These are phyloP conservation scores for Marronus borbonicus DNA, from an alignment of 2,888 invertebrate species.

Conservation along the genomic window DNA sequence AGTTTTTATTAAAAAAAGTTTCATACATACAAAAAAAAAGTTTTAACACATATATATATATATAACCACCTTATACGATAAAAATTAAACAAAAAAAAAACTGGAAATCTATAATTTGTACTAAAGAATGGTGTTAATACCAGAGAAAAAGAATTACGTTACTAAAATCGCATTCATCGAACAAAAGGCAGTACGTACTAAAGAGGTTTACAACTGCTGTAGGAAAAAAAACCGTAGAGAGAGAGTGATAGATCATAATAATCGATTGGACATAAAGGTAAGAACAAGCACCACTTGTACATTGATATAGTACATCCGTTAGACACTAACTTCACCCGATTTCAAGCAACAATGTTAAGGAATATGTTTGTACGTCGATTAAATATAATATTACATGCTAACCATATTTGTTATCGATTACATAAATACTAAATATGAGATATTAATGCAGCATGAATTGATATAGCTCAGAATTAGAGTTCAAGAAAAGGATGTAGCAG, in stretches of 20 bases:
- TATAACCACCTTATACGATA: constrained; percentile 31
- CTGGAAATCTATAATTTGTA: constrained; percentile 45
- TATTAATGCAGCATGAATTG: too few relatives aligned
- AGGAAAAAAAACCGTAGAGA: not conserved
- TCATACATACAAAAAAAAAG: constrained; percentile 39
- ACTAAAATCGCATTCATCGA: not conserved
- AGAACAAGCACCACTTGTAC: constrained; percentile 40
- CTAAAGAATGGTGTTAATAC: constrained; percentile 46
- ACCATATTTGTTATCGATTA: not conserved
- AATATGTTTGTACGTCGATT: constrained; percentile 38
- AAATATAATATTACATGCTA: constrained; percentile 30
- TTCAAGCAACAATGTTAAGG: constrained; percentile 36
- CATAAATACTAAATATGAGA: too few relatives aligned
- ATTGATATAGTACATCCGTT: constrained; percentile 30
- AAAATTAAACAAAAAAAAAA: constrained; percentile 34
- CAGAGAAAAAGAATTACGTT: constrained; percentile 13
- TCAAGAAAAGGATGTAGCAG: too few relatives aligned
- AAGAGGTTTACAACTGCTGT: not conserved
- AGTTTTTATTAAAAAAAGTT: constrained; percentile 38
- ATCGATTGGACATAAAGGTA: constrained; percentile 8
- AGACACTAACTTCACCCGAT: constrained; percentile 22
- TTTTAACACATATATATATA: constrained; percentile 37
- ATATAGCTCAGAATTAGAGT: too few relatives aligned
- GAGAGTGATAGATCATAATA: constrained; percentile 4
- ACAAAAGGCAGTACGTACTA: not conserved